These are phyloP conservation scores for Hylaeus volcanicus DNA, from an alignment of 1,140 invertebrate species.

Conservation along the genomic window DNA sequence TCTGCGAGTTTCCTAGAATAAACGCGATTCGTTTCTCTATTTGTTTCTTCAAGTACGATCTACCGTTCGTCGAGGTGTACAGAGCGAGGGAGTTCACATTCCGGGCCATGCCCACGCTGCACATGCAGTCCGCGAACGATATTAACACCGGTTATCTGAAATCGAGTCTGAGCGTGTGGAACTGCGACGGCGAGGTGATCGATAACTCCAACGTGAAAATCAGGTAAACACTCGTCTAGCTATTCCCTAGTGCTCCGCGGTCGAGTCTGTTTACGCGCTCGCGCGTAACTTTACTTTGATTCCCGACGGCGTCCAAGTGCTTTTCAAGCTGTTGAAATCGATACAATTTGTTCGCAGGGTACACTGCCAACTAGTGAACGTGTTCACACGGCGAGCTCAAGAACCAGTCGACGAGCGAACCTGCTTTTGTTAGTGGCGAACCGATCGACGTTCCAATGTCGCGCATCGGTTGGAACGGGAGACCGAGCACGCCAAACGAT, in stretches of 20 bases:
- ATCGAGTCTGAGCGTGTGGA: slow-evolving; percentile 86
- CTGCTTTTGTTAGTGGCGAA: slow-evolving; percentile 48
- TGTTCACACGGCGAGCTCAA: slow-evolving; percentile 80
- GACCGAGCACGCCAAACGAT: not conserved
- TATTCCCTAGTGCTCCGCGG: slow-evolving; percentile 1
- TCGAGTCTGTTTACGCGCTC: not conserved
- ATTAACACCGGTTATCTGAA: slow-evolving; percentile 69
- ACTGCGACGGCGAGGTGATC: slow-evolving; percentile 92
- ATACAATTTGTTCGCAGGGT: slow-evolving; percentile 75
- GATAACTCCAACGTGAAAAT: slow-evolving; percentile 85
- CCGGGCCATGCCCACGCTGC: slow-evolving; percentile 79
- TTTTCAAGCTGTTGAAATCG: not conserved
- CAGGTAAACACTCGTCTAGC: slow-evolving; percentile 79
- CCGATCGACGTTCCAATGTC: not conserved
- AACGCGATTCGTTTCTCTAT: not conserved
- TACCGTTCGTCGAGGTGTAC: slow-evolving; percentile 90
- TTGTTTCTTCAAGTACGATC: slow-evolving; percentile 82
- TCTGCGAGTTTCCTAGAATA: not conserved
- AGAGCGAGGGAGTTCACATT: slow-evolving; percentile 88
- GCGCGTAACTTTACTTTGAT: not conserved
- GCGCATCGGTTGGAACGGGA: not conserved
- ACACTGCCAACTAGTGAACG: slow-evolving; percentile 82
- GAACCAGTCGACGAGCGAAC: slow-evolving; percentile 41
- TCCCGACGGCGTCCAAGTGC: not conserved
- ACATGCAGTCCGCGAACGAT: slow-evolving; percentile 63